Base-by-base conservation (phyloP, 2,888 invertebrate species). In the Stenotaenia linearis region DNA sequence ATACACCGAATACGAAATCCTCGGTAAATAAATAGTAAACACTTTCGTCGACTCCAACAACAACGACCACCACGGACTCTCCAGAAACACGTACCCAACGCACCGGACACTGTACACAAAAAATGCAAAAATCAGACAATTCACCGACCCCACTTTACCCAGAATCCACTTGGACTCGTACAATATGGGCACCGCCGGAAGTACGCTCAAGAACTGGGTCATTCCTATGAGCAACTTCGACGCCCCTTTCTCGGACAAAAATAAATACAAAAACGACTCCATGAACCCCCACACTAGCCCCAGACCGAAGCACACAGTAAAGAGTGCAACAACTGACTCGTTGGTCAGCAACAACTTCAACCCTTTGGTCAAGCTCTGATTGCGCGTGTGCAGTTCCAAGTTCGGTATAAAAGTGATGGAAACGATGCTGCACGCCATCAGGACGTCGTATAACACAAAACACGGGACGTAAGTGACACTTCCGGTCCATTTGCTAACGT, bases 221-320 rank as follows among this genome's bases (percentile, higher is more conserved):
- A 92, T 86, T 0, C 92, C 92, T 80, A 92, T 89, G 69, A 90
- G 86, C n/a, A 90, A 85, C 75, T 89, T 87, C 79, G 88, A 85
- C 40, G 90, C 90, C 82, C 89, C 87, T 82, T 91, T 84, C 76
- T 89, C 89, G 15, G 86, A 83, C 56, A 93, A 87, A 80, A 90
- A 90, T 90, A 92, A 92, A 84, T 81, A 87, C 82, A 86, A 82
- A 82, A 85, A 86, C 18, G 93, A 93, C 86, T 96, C 95, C 79
- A 95, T 93, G 86, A 94, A 94, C 35, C 95, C 95, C 92, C 93
- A 94, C 85, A 94, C 91, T 84, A 93, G 92, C 80, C 96, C 96
- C 83, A 95, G 88, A 35, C 92, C 89, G 84, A 94, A 93, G 69
- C 95, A 88, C 85, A 94, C 92, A 83, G 92, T 88, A 84, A 96